These are phyloP conservation scores for Tyria jacobaeae DNA, from an alignment of 2,888 invertebrate species.

Conservation along the genomic window DNA sequence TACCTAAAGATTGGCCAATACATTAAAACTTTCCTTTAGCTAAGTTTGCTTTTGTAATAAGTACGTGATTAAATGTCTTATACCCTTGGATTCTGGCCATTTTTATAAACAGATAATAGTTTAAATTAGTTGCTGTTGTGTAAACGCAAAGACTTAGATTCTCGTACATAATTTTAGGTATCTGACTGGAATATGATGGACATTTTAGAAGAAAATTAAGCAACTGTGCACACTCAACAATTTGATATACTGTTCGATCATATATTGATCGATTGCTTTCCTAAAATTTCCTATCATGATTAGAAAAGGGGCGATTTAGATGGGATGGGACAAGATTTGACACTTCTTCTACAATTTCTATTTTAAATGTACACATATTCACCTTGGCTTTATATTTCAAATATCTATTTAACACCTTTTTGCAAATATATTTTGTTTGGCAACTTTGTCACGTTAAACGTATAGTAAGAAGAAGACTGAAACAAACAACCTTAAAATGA, in stretches of 20 bases:
- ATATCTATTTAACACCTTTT: background rate
- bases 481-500: constrained; percentile 9
- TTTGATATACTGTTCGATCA: background rate
- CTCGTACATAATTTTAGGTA: no score
- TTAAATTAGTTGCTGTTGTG: no score
- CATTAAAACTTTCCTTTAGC: background rate
- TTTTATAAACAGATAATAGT: no score
- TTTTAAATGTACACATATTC: background rate
- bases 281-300: background rate
- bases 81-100: no score
- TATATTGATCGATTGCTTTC: background rate
- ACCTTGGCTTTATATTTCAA: background rate
- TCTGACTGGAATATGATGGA: no score
- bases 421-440: background rate
- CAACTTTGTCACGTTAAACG: constrained; percentile 14
- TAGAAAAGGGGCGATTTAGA: background rate
- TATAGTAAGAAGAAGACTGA: constrained; percentile 10
- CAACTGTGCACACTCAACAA: background rate
- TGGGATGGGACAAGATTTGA: background rate
- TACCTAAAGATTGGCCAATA: constrained; percentile 14
- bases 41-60: background rate
- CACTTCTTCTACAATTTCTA: background rate
- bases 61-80: no score
- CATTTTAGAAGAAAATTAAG: no score
- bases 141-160: no score